phyloP scores from a whole-genome alignment of 2,797 vertebrate genomes.

The Brotula barbata region DNA sequence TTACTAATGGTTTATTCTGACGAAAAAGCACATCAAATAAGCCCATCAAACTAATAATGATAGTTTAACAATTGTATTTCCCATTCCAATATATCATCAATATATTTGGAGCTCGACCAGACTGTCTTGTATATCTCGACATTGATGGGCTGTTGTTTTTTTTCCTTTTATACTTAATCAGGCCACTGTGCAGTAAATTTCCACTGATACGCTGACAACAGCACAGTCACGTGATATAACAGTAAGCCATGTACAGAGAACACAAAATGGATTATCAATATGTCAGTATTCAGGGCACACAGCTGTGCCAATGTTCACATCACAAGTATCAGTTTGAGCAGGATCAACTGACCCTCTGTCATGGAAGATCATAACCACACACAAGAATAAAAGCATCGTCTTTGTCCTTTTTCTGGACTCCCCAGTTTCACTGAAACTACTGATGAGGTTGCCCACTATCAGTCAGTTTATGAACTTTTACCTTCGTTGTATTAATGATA shows the following conservation, averaged over 20 bases:
- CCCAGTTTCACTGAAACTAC: background rate
- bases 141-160: too few relatives aligned
- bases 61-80: too few relatives aligned
- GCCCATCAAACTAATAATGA: too few relatives aligned
- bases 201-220: background rate
- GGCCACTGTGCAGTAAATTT: background rate
- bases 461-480: background rate
- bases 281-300: slow-evolving; percentile 28
- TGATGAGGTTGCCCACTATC: background rate
- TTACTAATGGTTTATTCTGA: too few relatives aligned
- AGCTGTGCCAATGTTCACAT: slow-evolving; percentile 17
- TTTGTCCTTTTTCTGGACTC: background rate
- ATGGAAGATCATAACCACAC: background rate
- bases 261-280: slow-evolving; percentile 49
- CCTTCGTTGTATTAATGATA: slow-evolving; percentile 30
- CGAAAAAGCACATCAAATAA: too few relatives aligned
- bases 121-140: background rate
- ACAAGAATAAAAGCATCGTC: background rate
- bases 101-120: too few relatives aligned
- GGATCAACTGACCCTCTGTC: slow-evolving; percentile 9
- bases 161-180: background rate
- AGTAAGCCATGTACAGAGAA: slow-evolving; percentile 27
- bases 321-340: slow-evolving; percentile 19
- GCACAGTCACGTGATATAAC: slow-evolving; percentile 40
- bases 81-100: too few relatives aligned